Percentiles rank a stretch among this genome's conserved stretches.
Evolutionary conservation across 2,113 vertebrate genomes (phyloP).

Genomic region (Heterocephalus glaber): DNA sequence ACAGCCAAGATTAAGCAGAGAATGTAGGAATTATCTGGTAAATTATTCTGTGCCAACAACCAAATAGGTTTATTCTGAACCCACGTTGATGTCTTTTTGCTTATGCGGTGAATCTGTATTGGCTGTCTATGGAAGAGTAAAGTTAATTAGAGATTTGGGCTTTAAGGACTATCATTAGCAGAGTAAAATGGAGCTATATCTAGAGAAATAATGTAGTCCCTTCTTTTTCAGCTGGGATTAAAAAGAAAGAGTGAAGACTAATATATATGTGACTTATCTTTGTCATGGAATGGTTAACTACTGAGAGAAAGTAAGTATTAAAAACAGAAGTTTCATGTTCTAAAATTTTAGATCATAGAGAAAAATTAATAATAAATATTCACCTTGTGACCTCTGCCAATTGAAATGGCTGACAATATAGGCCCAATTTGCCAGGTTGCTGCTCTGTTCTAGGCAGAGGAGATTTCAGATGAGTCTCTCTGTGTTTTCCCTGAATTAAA

Average conservation of each 20-base stretch:
- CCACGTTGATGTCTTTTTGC: conserved; percentile 22
- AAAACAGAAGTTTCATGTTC: conserved; percentile 8
- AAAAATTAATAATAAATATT: conserved; percentile 5
- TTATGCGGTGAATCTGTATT: not conserved
- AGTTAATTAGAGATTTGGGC: not conserved
- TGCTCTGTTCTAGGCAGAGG: not conserved
- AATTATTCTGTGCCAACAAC: conserved; percentile 52
- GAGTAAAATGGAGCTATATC: not conserved
- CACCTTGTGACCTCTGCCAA: not conserved
- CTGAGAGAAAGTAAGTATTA: conserved; percentile 13
- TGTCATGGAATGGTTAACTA: not conserved
- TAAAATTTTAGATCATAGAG: conserved; percentile 43
- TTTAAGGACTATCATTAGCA: conserved; percentile 28
- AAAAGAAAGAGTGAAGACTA: conserved; percentile 43
- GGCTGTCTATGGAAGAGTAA: not conserved
- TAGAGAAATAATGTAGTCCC: conserved; percentile 40
- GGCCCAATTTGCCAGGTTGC: not conserved
- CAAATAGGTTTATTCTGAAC: conserved; percentile 63
- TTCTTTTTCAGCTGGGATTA: conserved; percentile 46
- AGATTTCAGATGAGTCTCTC: not conserved
- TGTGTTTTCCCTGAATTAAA: conserved; percentile 35
- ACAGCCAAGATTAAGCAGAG: conserved; percentile 48
- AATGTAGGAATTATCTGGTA: conserved; percentile 59
- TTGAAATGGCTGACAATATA: not conserved
- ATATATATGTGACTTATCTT: not conserved